Evolutionary conservation across 64 coral and sea anemone species (phyloP), one percentile per base, ranked within the genome.

Genomic region (Hydrozoanthus tunicans): DNA sequence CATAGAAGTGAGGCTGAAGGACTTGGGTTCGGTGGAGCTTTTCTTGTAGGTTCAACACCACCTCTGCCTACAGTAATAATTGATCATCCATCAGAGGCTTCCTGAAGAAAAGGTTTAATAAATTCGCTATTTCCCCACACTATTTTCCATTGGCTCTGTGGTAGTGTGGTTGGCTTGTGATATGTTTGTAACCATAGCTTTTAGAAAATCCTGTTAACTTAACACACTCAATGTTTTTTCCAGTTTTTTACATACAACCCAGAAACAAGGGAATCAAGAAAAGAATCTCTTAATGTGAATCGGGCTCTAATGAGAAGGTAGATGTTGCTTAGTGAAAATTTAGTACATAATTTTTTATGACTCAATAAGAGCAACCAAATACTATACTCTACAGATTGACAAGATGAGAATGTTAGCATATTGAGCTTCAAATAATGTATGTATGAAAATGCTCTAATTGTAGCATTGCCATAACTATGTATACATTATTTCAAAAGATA

Each of bases 211-310:
- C 2, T 64, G 7, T 59, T 1, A 62, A 82, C 6, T 70, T 27
- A 11, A 11, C 43, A 60, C 76, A 26, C 7, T 92, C 12, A 0
- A 57, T 96, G 64, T 90, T 12, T 58, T 81, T 90, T 88, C 4
- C 70, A 99, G 97, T 99, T 99, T 90, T 95, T 84, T 95, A 91
- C 97, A n/a, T 99, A 95, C 95, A 85, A 99, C 89, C 97, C 97
- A 76, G 81, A 79, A 32, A 90, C 91, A 53, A 56, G 90, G 53
- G 58, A 59, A 62, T 90, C 77, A 58, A 83, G 75, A 91, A 82
- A 92, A 80, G 94, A 99, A 64, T 94, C 79, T 51, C 66, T 99
- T 5, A 93, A 94, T 92, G 92, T 96, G 8, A 99, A 99, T 64
- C 93, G 91, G 53, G 92, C 85, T 59, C 72, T 98, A 5, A 98